Evolutionary conservation across 2,888 invertebrate genomes (phyloP), one percentile per base, ranked within the genome.

Genomic region (Polyommatus icarus): DNA sequence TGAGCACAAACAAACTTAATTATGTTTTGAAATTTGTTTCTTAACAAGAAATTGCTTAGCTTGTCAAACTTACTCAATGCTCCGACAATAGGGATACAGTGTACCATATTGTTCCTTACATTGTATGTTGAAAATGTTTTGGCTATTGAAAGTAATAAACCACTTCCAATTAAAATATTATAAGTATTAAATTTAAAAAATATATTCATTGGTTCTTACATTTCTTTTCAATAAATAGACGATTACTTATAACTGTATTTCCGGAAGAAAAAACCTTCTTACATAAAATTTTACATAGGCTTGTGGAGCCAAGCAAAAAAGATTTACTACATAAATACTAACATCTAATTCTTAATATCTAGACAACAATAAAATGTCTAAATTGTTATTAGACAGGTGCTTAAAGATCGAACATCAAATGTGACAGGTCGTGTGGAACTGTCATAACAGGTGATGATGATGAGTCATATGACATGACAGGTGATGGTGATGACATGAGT

Each of bases 21-120:
- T 67, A 67, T 67, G 67, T 67, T 67, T 67, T 67, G 67, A 67
- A 67, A 67, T 67, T 29, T 67, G 15, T 67, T 67, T 67, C 67
- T 29, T 67, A 67, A 67, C 67, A 67, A 29, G 67, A 67, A 67
- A 32, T 67, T 61, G 20, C 61, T 61, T 67, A 15, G 67, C 29
- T 32, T 67, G 67, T 67, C 18, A 67, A 29, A 67, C 67, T 67
- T 67, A 18, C 67, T 29, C 29, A 67, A 67, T 5, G 29, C 12
- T 67, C 18, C 10, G 29, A 67, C 67, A 67, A 67, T 67, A 15
- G 67, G 29, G 61, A 20, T 20, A 20, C 1, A 20, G 59, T 8
- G 24, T 32, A 32, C 67, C 15, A 67, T 67, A 15, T 15, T 67
- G 67, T 29, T 32, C 18, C 54, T 46, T 67, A 61, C 12, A 61